These are phyloP conservation scores for Herminia tarsipennalis DNA, from an alignment of 2,888 invertebrate genomes.

Conservation along the genomic window DNA sequence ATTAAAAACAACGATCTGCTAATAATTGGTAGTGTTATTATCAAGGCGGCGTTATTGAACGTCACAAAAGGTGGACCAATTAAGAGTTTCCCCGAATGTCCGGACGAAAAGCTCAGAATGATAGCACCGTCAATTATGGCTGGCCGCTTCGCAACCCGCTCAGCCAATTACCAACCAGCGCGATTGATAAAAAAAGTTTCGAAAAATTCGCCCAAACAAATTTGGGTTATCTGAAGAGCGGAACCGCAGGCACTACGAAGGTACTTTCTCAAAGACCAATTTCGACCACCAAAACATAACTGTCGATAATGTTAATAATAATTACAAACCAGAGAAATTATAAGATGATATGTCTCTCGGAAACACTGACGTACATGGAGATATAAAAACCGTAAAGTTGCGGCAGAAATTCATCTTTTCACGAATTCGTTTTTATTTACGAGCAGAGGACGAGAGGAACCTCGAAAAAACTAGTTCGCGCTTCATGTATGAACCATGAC, in stretches of 20 bases:
- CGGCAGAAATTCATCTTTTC: constrained; percentile 67
- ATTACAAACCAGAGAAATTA: constrained; percentile 65
- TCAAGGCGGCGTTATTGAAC: constrained; percentile 79
- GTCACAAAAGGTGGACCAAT: constrained; percentile 83
- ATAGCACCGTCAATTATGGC: constrained; percentile 82
- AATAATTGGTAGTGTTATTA: constrained; percentile 80
- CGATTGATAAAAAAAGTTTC: constrained; percentile 81
- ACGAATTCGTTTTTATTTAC: constrained; percentile 71
- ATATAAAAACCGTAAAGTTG: constrained; percentile 54
- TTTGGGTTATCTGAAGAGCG: constrained; percentile 71
- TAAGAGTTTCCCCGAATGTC: constrained; percentile 84
- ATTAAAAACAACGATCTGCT: constrained; percentile 79
- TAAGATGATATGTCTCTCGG: constrained; percentile 52
- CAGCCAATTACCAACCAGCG: constrained; percentile 77
- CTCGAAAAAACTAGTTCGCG: constrained; percentile 81
- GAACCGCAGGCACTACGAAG: constrained; percentile 59
- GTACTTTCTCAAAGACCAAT: constrained; percentile 63
- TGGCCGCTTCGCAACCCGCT: constrained; percentile 66
- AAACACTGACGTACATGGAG: constrained; percentile 41
- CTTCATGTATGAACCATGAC: constrained; percentile 86
- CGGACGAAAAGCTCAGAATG: constrained; percentile 79
- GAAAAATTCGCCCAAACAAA: constrained; percentile 78
- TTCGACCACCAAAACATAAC: constrained; percentile 56
- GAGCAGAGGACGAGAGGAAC: constrained; percentile 59
- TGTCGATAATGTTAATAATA: constrained; percentile 71